A percentile compares a stretch with the other conserved stretches of the same genome.
phyloP scores from a whole-genome alignment of 2,888 invertebrate species.

The Ecliptopera silaceata region DNA sequence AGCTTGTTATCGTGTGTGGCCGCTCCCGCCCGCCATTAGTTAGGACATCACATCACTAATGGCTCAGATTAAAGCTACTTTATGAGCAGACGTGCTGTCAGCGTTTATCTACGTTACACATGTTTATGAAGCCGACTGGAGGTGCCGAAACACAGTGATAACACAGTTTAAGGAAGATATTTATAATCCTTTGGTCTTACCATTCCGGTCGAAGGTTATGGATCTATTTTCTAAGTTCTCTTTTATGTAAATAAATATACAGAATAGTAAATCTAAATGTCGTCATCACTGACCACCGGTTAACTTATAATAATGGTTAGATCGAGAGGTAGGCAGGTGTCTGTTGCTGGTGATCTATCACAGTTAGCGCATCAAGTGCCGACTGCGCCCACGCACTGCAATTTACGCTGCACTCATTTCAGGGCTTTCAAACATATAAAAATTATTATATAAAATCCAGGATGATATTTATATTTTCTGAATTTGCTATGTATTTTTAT shows the following conservation, averaged over 20 bases:
- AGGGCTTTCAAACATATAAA: neutral
- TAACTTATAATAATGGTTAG: neutral
- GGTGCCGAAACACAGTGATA: neutral
- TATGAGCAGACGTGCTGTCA: slow-evolving; percentile 15
- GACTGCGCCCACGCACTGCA: slow-evolving; percentile 15
- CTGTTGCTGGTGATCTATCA: slow-evolving; percentile 6
- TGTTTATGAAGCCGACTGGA: slow-evolving; percentile 23
- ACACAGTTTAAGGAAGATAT: neutral
- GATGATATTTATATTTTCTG: too few species aligned
- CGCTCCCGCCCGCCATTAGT: slow-evolving; percentile 28
- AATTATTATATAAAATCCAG: too few species aligned
- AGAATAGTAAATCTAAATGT: too few species aligned
- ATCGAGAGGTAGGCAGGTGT: neutral
- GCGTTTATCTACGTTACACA: slow-evolving; percentile 20
- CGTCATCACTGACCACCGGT: neutral
- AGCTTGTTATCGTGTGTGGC: slow-evolving; percentile 19
- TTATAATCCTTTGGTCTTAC: neutral
- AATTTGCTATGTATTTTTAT: too few species aligned
- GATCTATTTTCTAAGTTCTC: too few species aligned
- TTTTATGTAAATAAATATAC: too few species aligned
- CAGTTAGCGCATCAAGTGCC: slow-evolving; percentile 8
- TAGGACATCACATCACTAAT: slow-evolving; percentile 16
- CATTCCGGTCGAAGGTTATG: too few species aligned
- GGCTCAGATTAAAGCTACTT: slow-evolving; percentile 20
- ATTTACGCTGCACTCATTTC: slow-evolving; percentile 5